These are phyloP conservation scores for Andrena camellia DNA, from an alignment of 2,888 invertebrate genomes.

Conservation along the genomic window DNA sequence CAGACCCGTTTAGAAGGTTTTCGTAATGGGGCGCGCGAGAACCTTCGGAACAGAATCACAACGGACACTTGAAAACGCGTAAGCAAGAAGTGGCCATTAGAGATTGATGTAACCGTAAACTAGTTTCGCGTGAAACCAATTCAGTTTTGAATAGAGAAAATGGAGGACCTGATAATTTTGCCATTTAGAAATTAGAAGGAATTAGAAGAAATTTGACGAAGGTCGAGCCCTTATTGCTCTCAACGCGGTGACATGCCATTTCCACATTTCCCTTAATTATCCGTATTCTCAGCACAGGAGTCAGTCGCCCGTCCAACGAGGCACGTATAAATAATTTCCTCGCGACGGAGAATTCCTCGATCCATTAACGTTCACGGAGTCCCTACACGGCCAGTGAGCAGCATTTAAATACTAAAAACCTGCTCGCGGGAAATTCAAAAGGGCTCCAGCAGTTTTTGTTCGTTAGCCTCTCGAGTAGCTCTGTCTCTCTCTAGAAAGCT, in stretches of 20 bases:
- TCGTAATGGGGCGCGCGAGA: not conserved
- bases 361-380: slow-evolving; percentile 40
- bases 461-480: slow-evolving; percentile 21
- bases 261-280: slow-evolving; percentile 6
- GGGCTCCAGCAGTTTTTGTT: slow-evolving; percentile 42
- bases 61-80: too few relatives aligned
- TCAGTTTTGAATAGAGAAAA: not conserved
- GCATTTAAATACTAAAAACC: slow-evolving; percentile 46
- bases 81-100: too few relatives aligned
- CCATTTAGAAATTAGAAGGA: not conserved
- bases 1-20: slow-evolving; percentile 20
- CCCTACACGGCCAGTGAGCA: slow-evolving; percentile 18
- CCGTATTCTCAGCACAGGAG: slow-evolving; percentile 7
- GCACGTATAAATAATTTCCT: slow-evolving; percentile 17
- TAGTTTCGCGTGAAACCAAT: too few relatives aligned
- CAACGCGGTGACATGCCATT: not conserved
- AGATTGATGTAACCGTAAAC: too few relatives aligned
- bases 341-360: slow-evolving; percentile 27
- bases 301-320: not conserved
- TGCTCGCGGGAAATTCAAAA: slow-evolving; percentile 44
- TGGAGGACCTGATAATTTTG: not conserved
- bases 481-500: slow-evolving; percentile 20
- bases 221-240: not conserved
- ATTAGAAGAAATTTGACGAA: not conserved
- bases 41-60: not conserved